Evolutionary conservation across 2,113 vertebrate species (phyloP), one percentile per base, ranked within the genome.

Genomic region (Nothobranchius furzeri): DNA sequence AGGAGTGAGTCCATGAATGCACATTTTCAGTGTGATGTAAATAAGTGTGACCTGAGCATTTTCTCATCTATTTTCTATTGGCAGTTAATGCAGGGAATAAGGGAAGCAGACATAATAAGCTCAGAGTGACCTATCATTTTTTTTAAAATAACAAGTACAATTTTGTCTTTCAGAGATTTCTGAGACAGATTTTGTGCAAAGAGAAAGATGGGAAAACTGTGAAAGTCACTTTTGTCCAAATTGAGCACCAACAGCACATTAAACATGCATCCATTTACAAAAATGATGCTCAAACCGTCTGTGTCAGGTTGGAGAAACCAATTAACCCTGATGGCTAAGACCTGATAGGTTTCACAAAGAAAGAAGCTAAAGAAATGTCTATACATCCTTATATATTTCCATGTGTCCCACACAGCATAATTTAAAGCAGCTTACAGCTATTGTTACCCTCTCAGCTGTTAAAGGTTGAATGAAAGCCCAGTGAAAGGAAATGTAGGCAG

Each of bases 391-490:
- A 60, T 80, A 78, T 81, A 67, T n/a, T n/a, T n/a, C n/a, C n/a
- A 53, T 77, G 75, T 82, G 84, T 82, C 78, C 82, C 75, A 79
- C 76, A 79, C 81, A 79, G 75, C 61, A 73, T 65, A 73, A 75
- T 73, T 74, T 70, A 87, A 91, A 90, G 85, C 75, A 61, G 87
- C 86, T 89, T 88, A 91, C 55, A 84, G 71, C 78, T 67, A 81
- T 88, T 89, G 85, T 78, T 66, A 49, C 40, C 35, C 80, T 77
- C 60, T 85, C 62, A 66, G 76, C 79, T 82, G 79, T 86, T 77
- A 86, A 82, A 85, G 78, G 88, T 84, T 78, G 78, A 65, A 76
- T 73, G 57, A 78, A 84, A 67, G 68, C 56, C 40, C 30, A 20
- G 45, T 35, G 42, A 47, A 73, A 78, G 62, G 40, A 40, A 73